A percentile compares a stretch with the other conserved stretches of the same genome.
These are phyloP conservation scores for Sebastes miniatus DNA, from an alignment of 2,797 vertebrate genomes.

Conservation along the genomic window DNA sequence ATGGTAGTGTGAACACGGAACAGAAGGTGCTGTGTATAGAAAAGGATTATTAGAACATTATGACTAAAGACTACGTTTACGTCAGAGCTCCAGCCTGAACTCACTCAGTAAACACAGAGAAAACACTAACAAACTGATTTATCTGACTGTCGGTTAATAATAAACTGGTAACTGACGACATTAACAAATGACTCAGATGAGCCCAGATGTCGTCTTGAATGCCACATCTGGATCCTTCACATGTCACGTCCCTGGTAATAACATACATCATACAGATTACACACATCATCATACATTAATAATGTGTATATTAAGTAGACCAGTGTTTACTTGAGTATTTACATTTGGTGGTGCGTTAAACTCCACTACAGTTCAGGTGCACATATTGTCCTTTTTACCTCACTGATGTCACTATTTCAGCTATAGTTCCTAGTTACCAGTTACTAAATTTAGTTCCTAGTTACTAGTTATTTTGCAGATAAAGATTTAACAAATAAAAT, in stretches of 20 bases:
- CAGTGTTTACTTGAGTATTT: neutral
- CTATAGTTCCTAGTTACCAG: neutral
- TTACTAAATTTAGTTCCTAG: no score
- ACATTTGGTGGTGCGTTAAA: neutral
- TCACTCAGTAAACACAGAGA: constrained; percentile 9
- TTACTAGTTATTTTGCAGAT: neutral
- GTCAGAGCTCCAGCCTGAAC: neutral
- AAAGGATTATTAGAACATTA: neutral
- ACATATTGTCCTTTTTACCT: neutral
- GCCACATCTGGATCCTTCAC: neutral
- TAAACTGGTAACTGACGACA: neutral
- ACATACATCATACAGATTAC: neutral
- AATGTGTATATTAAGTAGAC: neutral
- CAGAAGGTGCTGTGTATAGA: neutral
- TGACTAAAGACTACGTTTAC: neutral
- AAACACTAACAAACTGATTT: neutral
- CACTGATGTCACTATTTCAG: neutral
- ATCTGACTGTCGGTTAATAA: neutral
- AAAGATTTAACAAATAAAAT: neutral
- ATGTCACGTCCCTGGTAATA: neutral
- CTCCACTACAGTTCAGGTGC: neutral
- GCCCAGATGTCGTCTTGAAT: neutral
- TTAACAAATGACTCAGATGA: constrained; percentile 7
- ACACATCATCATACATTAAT: neutral
- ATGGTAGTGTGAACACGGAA: neutral